Percentiles rank a stretch among this genome's conserved stretches.
phyloP scores from a whole-genome alignment of 2,888 invertebrate species.

The Stenichneumon culpator region DNA sequence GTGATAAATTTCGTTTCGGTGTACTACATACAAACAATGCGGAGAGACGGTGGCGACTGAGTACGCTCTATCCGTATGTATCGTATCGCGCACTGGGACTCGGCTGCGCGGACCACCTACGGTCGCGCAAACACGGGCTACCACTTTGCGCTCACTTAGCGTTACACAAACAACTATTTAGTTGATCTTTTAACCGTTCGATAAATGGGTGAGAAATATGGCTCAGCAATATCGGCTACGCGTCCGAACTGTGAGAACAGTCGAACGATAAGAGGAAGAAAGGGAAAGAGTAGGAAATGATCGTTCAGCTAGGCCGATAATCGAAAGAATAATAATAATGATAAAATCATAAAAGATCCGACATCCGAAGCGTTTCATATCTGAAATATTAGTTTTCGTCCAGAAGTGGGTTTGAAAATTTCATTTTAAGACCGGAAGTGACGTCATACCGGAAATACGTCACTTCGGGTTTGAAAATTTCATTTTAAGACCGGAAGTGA shows the following conservation, averaged over 20 bases:
- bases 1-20: slow-evolving; percentile 64
- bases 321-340: neutral
- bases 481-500: too few species aligned
- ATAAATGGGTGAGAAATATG: slow-evolving; percentile 69
- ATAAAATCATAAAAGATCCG: neutral
- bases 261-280: slow-evolving; percentile 12
- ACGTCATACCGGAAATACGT: too few species aligned
- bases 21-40: slow-evolving; percentile 38
- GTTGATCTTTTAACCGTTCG: slow-evolving; percentile 69
- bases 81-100: slow-evolving; percentile 51
- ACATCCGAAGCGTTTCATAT: neutral
- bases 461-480: too few species aligned
- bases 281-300: neutral
- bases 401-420: too few species aligned
- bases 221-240: slow-evolving; percentile 55
- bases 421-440: too few species aligned
- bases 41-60: slow-evolving; percentile 21
- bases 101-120: slow-evolving; percentile 78
- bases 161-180: slow-evolving; percentile 79
- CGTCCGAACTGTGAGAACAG: slow-evolving; percentile 13
- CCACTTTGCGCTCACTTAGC: slow-evolving; percentile 84
- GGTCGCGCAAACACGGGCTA: slow-evolving; percentile 79
- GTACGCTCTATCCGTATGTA: slow-evolving; percentile 26
- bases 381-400: neutral
- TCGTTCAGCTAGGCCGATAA: neutral